These are phyloP conservation scores for Aphelinus atriplicis DNA, from an alignment of 1,140 invertebrate species.

Conservation along the genomic window DNA sequence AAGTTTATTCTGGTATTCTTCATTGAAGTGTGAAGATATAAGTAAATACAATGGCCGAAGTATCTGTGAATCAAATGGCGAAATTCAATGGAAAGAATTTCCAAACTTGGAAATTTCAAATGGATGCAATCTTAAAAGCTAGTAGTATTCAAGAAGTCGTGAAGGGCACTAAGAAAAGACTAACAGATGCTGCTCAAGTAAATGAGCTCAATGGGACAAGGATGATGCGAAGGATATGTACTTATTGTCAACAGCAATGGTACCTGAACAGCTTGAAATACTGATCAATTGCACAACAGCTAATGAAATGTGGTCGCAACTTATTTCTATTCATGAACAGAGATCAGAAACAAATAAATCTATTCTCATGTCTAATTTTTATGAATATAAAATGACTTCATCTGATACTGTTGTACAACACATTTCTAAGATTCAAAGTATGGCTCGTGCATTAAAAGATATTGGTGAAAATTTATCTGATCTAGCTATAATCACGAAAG, in stretches of 20 bases:
- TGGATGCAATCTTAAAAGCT: neutral
- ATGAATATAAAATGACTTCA: neutral
- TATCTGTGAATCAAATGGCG: no score
- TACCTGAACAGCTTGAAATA: neutral
- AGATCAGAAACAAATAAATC: neutral
- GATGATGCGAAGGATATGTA: neutral
- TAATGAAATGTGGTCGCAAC: neutral
- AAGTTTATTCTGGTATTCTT: no score
- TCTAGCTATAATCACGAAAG: slow-evolving; percentile 39
- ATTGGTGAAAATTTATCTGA: slow-evolving; percentile 35
- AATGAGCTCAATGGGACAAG: neutral
- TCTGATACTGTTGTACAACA: neutral
- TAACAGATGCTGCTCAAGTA: neutral
- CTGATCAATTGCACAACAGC: neutral
- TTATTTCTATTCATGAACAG: neutral
- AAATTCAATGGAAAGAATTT: neutral
- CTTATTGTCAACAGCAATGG: neutral
- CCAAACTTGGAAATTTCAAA: slow-evolving; percentile 1
- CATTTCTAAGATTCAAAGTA: neutral
- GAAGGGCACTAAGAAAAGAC: neutral
- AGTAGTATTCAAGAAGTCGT: neutral
- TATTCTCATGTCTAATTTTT: neutral
- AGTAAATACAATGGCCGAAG: no score
- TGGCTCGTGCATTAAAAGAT: slow-evolving; percentile 12
- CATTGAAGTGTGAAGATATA: no score